Evolutionary conservation across 2,797 vertebrate genomes (phyloP).

Genomic region (Danio albolineatus): DNA sequence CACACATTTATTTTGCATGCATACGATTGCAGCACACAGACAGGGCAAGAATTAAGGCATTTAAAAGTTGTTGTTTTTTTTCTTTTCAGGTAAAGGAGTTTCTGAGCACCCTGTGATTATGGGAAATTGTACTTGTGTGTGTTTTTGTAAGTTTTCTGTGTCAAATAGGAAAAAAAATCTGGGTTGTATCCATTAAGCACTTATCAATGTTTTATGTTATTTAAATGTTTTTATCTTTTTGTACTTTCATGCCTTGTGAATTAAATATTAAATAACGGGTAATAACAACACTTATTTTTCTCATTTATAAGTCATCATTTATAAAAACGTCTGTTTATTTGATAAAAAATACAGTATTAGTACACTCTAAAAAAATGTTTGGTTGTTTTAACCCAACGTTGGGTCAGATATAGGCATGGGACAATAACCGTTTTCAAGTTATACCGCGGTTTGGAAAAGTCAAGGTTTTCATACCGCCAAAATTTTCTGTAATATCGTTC

Average conservation of each 20-base stretch:
- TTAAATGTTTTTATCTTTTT: not conserved
- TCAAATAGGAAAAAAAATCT: not conserved
- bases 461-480: no score
- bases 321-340: not conserved
- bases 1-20: not conserved
- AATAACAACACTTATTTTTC: not conserved
- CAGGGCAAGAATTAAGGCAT: not conserved
- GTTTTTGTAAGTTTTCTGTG: not conserved
- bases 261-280: not conserved
- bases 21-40: not conserved
- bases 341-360: not conserved
- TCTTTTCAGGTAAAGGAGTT: constrained; percentile 90
- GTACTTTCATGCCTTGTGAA: not conserved
- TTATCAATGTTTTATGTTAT: not conserved
- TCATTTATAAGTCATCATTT: no score
- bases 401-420: no score
- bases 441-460: no score
- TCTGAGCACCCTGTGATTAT: constrained; percentile 81
- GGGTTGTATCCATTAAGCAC: not conserved
- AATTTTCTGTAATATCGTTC: no score
- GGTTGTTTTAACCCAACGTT: no score
- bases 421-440: no score
- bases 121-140: not conserved
- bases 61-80: constrained; percentile 17
- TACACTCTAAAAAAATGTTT: no score